Base-by-base conservation (phyloP, 1,140 invertebrate species). In the Tetramorium simillimum region DNA sequence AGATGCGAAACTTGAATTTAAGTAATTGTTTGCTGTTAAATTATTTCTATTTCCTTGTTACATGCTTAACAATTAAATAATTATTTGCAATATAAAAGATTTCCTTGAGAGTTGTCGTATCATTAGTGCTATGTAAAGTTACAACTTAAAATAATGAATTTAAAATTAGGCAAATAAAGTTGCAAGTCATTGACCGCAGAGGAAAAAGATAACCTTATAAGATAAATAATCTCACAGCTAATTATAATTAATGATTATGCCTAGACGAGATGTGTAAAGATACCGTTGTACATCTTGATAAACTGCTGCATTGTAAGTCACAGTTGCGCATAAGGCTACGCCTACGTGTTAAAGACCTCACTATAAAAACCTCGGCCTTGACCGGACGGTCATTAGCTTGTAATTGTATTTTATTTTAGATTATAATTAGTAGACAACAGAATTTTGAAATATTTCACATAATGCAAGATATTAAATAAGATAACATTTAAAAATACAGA, bases 241-340 rank as follows among this genome's bases (percentile, higher is more conserved):
- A 73, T 73, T 60, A 46, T 46, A 70, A 70, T 3, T 24, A 67
- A 10, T 67, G 9, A 69, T 37, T 53, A 67, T 51, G n/a, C 9
- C 14, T 21, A 16, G 21, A 51, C 12, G 2, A 51, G 1, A 67
- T 51, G 14, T 18, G 28, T 28, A 21, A 40, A 60, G 37, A 72
- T 60, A 14, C 3, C 9, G 24, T 46, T 43, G 24, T 51, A 7
- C 40, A 21, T 33, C 18, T 82, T 43, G 6, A 49, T 60, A 10
- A 46, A 60, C 56, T 43, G 5, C 21, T 37, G 9, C 6, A 56
- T 73, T 21, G 0, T 46, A 60, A 72, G 14, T 49, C 46, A 33
- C 7, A 46, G 5, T 46, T 4, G 18, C 3, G 6, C 5, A 2
- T 46, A 37, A 73, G 4, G 7, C 5, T 46, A 5, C 14, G 14